Evolutionary conservation across 2,888 invertebrate genomes (phyloP).

Genomic region (Tanytarsus gracilentus): DNA sequence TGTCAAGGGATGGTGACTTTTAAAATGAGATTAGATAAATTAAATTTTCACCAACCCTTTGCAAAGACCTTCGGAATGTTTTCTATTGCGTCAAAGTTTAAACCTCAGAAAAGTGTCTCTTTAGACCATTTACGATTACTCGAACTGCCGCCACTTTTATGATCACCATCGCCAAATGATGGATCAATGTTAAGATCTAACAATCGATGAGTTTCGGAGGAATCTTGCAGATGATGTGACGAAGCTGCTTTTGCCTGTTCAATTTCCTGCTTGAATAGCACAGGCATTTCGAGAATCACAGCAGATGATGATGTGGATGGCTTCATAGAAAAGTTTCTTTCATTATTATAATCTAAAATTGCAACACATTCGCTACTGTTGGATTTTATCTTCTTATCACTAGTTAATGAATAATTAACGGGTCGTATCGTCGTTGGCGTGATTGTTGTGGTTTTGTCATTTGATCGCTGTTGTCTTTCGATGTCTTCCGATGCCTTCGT

Average conservation of each 20-base stretch:
- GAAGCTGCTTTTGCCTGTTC: constrained; percentile 22
- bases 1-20: not conserved
- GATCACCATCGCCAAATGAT: no score
- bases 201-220: constrained; percentile 28
- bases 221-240: not conserved
- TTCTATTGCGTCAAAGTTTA: not conserved
- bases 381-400: constrained; percentile 10
- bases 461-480: constrained; percentile 30
- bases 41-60: not conserved
- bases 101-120: constrained; percentile 62
- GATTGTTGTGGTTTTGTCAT: constrained; percentile 22
- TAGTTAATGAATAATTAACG: constrained; percentile 24
- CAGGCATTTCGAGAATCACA: constrained; percentile 42
- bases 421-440: constrained; percentile 15
- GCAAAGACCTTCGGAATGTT: constrained; percentile 11
- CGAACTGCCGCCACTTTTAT: no score
- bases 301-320: constrained; percentile 32
- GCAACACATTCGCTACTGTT: constrained; percentile 31
- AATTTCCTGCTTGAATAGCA: constrained; percentile 35
- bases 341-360: constrained; percentile 30
- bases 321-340: constrained; percentile 31
- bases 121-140: constrained; percentile 57
- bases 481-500: constrained; percentile 29
- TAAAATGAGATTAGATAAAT: no score
- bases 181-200: constrained; percentile 31